These are phyloP conservation scores for Apotomis turbidana DNA, from an alignment of 2,888 invertebrate genomes.

Conservation along the genomic window DNA sequence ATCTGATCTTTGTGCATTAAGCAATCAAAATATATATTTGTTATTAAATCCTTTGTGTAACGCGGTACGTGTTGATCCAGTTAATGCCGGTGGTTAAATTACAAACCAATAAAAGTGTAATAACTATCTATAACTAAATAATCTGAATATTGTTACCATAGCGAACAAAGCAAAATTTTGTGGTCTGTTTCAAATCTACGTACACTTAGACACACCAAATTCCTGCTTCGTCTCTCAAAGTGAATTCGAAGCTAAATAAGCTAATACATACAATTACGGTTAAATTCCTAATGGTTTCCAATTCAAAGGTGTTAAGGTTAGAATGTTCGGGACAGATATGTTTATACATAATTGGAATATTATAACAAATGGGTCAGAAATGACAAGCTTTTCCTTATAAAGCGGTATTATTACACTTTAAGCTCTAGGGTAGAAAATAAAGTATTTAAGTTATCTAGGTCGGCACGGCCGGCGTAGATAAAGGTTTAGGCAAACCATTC, in stretches of 20 bases:
- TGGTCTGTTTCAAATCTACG: background rate
- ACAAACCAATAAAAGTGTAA: no score
- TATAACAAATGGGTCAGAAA: background rate
- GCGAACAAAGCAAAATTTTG: conserved; percentile 13
- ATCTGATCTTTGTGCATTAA: no score
- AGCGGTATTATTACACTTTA: background rate
- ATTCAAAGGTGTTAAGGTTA: conserved; percentile 1
- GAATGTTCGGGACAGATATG: background rate
- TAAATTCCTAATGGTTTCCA: conserved; percentile 6
- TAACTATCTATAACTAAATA: no score
- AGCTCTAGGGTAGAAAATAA: background rate
- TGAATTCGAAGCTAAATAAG: background rate
- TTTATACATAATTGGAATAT: background rate
- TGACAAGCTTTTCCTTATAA: background rate
- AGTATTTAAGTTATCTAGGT: background rate
- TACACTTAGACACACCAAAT: background rate
- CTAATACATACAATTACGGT: background rate
- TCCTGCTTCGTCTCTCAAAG: background rate
- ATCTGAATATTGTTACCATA: no score
- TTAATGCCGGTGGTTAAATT: no score
- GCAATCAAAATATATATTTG: no score
- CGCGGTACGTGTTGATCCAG: no score
- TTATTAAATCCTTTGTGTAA: no score
- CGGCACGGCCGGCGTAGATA: background rate
- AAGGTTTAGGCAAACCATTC: background rate